Base-by-base conservation (phyloP, 2,797 vertebrate species). In the Halcyon chelicuti region DNA sequence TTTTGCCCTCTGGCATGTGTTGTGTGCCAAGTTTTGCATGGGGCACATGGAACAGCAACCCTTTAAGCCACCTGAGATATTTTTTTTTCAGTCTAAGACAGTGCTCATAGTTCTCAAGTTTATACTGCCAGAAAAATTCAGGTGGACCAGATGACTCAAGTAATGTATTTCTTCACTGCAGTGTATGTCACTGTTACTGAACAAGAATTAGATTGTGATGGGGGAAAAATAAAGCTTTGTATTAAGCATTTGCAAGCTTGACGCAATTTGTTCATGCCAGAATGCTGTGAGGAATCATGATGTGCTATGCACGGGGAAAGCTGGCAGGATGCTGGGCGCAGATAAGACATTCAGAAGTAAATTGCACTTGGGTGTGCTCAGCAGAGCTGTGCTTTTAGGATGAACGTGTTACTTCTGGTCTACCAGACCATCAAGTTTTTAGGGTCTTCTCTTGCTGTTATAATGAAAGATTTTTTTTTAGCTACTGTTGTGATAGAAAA, bases 251-350 rank as follows among this genome's bases (percentile, higher is more conserved):
- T 72, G 39, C 57, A 55, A 76, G 21, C 49, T 82, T 7, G 3
- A 85, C 95, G 85, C 81, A 87, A 91, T 92, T 92, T 89, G 47
- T 54, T 90, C 42, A 20, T 84, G 44, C 46, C 85, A 90, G 86
- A 86, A 95, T 73, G 85, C 76, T 90, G 80, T 42, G 60, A 97
- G 86, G 51, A 82, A 92, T 92, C 28, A 14, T 55, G 46, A 63
- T 52, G 79, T 72, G 77, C 73, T 88, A 19, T 71, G 88, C 67
- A 47, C 86, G 79, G 73, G 62, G 65, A 87, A 94, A 94, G 87
- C 88, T 93, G 91, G 31, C 26, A 62, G 72, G 68, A 49, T 91
- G 61, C 54, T 90, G 65, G 20, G 37, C 28, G 19, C n/a, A 68
- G 46, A 28, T n/a, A 62, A 88, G 51, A 51, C 44, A 31, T 81